Evolutionary conservation across 1,140 invertebrate genomes (phyloP), one percentile per base, ranked within the genome.

Genomic region (Drosophila rufa): DNA sequence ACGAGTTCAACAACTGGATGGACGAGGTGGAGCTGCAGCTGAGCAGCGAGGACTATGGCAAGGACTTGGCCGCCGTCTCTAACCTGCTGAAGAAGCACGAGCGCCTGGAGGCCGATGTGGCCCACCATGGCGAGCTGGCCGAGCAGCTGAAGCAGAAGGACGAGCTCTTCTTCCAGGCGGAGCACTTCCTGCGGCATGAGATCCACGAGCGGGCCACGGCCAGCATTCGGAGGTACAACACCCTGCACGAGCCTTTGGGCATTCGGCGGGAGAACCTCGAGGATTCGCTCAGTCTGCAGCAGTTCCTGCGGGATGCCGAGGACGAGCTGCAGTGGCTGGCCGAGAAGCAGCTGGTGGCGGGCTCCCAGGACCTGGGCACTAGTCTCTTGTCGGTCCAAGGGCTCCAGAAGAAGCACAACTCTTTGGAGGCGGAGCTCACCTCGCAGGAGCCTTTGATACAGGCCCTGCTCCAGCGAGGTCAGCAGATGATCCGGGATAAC

Each of bases 321-420:
- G 97, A 98, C 89, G 97, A 98, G 90, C 77, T 97, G 4, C 95
- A 96, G 73, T 98, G 97, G 97, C 91, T 97, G 14, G 92, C 94
- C 1, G 98, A 99, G 91, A 98, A 98, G 80, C 97, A 98, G 84
- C 95, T 96, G 6, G 93, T 98, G 17, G 97, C 97, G 3, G 94
- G 95, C 0, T 98, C 97, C 3, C 94, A 95, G 78, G 95, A 98
- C 94, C 93, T 97, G 73, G 95, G 97, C 71, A 95, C 94, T 86
- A 91, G 93, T 17, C 93, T 99, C 45, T 96, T 96, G 22, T 96
- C 97, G n/a, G 98, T 99, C 0, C 98, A 99, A 92, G 97, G 97
- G 83, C 93, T 99, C 50, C 98, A 99, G 83, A 99, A 99, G 94
- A 99, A 99, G 93, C 98, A 99, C 93, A 95, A 97, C 77, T 95